Conservation (phyloP, 2,113 vertebrate genomes). For the Rhizomys pruinosus region DNA sequence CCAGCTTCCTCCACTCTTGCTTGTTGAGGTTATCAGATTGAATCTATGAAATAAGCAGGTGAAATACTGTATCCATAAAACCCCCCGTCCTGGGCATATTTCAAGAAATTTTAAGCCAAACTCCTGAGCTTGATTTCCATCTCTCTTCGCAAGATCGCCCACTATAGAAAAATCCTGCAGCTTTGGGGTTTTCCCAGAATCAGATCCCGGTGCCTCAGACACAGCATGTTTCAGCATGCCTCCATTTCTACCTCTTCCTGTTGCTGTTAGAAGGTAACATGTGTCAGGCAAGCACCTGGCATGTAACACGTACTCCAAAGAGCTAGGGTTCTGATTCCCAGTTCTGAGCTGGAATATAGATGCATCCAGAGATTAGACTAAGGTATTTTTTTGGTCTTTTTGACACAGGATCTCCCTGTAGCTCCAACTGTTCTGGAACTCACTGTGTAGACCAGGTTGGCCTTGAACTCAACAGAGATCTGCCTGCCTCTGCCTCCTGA, state of each 20-base stretch:
- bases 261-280: not conserved
- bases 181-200: not conserved
- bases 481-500: too few relatives aligned
- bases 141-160: not conserved
- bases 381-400: too few relatives aligned
- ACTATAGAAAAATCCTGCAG: not conserved
- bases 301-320: not conserved
- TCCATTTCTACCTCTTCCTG: not conserved
- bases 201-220: not conserved
- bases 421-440: too few relatives aligned
- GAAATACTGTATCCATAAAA: not conserved
- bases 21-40: not conserved
- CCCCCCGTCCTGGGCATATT: not conserved
- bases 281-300: not conserved
- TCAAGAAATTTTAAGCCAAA: slow-evolving; percentile 11
- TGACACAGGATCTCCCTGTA: too few relatives aligned
- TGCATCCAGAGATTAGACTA: not conserved
- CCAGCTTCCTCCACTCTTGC: not conserved
- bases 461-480: too few relatives aligned
- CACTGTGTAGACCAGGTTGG: too few relatives aligned
- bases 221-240: not conserved
- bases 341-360: slow-evolving; percentile 33
- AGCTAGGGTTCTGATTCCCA: too few relatives aligned
- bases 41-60: not conserved
- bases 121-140: not conserved